Evolutionary conservation across 2,113 vertebrate genomes (phyloP), one percentile per base, ranked within the genome.

Genomic region (Prionailurus viverrinus): DNA sequence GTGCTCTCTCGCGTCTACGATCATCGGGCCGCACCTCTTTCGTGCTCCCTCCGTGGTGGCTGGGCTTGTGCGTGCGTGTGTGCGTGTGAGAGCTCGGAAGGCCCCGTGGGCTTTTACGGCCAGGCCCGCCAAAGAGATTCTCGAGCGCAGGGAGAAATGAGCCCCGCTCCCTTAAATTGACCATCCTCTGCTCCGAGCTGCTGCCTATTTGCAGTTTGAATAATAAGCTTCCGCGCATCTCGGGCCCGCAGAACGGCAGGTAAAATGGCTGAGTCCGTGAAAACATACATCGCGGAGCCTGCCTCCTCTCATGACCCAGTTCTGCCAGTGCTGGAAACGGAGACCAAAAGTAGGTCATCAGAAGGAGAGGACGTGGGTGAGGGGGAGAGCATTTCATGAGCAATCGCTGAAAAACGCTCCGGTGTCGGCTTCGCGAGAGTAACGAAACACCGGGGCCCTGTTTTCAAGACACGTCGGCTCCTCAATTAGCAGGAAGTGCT

Each of bases 261-360:
- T 97, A 93, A 94, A 97, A 91, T 79, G 95, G 96, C 96, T 82
- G 86, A 83, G 97, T 95, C 97, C 96, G 51, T 96, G 79, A 94
- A 96, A 97, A 88, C 89, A 78, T 78, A 13, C 88, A n/a, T 97
- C 96, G 55, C 88, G 63, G 31, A 91, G 87, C 91, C 82, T 81
- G 55, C n/a, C 82, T 80, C 95, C 45, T 86, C 10, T 93, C 74
- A 4, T 97, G 98, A 98, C 98, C 98, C 98, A 98, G 88, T 98
- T 99, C 98, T 97, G 94, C 96, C 92, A 83, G 97, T 97, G 97
- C 95, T 55, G 94, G 95, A 95, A 97, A 93, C 84, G 94, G 97
- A 98, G 98, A 97, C 95, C 91, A 48, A 69, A 98, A 98, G 98
- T 97, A 97, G 98, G 98, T 95, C 98, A 78, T 94, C 95, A 90